Evolutionary conservation across 2,888 invertebrate species (phyloP).

Genomic region (Temnothorax unifasciatus): DNA sequence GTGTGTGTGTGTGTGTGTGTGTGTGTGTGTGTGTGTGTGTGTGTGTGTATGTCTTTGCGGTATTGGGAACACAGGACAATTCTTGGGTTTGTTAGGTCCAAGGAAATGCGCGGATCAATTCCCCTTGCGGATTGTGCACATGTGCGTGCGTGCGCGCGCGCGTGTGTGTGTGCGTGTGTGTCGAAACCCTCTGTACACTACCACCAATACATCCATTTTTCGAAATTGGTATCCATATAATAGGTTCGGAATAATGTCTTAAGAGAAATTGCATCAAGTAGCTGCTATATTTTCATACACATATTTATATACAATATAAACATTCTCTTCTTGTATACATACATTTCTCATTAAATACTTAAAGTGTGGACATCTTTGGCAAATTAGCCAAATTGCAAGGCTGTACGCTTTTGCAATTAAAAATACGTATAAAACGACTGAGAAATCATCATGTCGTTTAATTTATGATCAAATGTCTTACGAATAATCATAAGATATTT

Average conservation of each 20-base stretch:
- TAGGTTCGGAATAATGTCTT: slow-evolving; percentile 58
- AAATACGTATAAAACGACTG: slow-evolving; percentile 69
- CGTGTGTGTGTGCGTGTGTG: no score
- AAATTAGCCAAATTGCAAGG: slow-evolving; percentile 42
- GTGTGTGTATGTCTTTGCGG: no score
- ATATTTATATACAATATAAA: slow-evolving; percentile 67
- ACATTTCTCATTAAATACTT: slow-evolving; percentile 36
- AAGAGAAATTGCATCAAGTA: slow-evolving; percentile 57
- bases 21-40: no score
- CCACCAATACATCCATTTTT: no score
- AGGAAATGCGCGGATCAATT: no score
- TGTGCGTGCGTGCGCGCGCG: no score
- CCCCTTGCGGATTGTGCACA: no score
- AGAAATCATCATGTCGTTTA: slow-evolving; percentile 51
- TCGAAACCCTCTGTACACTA: no score
- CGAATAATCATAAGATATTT: slow-evolving; percentile 7
- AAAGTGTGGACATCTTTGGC: slow-evolving; percentile 23
- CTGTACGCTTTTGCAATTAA: slow-evolving; percentile 58
- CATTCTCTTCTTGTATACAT: slow-evolving; percentile 44
- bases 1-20: no score
- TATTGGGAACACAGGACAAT: no score
- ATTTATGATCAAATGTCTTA: slow-evolving; percentile 36
- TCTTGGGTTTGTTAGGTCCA: no score
- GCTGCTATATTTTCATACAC: slow-evolving; percentile 58
- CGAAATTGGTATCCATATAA: slow-evolving; percentile 22